A percentile compares a stretch with the other conserved stretches of the same genome.
Evolutionary conservation across 2,888 invertebrate genomes (phyloP).

Genomic region (Amphipyra tragopoginis): DNA sequence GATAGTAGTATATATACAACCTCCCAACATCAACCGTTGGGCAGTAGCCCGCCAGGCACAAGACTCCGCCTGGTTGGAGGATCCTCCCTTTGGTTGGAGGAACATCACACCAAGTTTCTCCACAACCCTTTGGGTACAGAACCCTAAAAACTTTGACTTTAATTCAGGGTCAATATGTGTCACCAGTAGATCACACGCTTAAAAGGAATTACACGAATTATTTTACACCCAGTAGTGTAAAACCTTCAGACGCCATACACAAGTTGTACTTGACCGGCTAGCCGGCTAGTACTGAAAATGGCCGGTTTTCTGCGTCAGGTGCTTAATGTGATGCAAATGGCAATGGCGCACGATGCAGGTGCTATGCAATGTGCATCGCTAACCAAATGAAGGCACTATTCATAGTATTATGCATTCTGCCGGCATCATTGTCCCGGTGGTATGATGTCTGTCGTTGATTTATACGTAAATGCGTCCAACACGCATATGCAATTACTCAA

Average conservation of each 20-base stretch:
- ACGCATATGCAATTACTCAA: not conserved
- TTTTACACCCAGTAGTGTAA: too few relatives aligned
- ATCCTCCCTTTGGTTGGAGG: too few relatives aligned
- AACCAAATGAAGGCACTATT: conserved; percentile 21
- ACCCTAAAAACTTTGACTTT: too few relatives aligned
- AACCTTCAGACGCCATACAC: conserved; percentile 37
- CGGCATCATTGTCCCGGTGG: conserved; percentile 18
- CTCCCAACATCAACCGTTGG: too few relatives aligned
- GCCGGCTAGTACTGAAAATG: conserved; percentile 36
- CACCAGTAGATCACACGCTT: too few relatives aligned
- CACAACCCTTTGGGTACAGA: too few relatives aligned
- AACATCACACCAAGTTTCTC: too few relatives aligned
- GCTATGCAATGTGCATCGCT: conserved; percentile 39
- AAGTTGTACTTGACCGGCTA: conserved; percentile 45
- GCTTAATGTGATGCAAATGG: conserved; percentile 55
- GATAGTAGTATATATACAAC: too few relatives aligned
- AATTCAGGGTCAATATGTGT: too few relatives aligned
- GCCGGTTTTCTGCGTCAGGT: conserved; percentile 31
- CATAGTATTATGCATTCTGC: conserved; percentile 35
- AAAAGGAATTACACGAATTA: too few relatives aligned
- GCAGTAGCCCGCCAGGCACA: too few relatives aligned
- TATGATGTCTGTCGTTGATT: conserved; percentile 13
- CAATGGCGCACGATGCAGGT: conserved; percentile 38
- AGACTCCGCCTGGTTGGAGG: too few relatives aligned
- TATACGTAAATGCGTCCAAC: not conserved